Evolutionary conservation across 2,888 invertebrate species (phyloP), one percentile per base, ranked within the genome.

Genomic region (Thecocarcelia acutangulata): DNA sequence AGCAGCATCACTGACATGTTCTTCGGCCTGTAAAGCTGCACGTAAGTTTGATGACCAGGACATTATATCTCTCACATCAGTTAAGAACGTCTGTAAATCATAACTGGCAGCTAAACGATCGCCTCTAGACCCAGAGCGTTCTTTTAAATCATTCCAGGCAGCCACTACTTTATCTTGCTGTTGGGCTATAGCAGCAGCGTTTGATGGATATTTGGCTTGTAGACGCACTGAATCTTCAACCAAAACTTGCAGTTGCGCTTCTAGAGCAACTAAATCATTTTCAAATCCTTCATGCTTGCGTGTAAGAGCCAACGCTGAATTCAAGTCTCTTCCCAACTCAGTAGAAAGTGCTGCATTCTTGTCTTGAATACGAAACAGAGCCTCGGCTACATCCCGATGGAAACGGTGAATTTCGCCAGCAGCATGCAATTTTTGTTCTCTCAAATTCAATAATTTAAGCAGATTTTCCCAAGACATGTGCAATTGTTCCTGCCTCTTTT

Each of bases 341-440:
- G 94, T 94, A 0, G 96, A 96, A 50, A 99, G 93, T 3, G 95
- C 95, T 0, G 96, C 95, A 83, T 96, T 94, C 88, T 98, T 97
- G 89, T 97, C 98, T 84, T 96, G 96, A 48, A 97, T 97, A 24
- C 98, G 93, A 48, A 96, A 95, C 9, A 97, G 91, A 1, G 97
- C 96, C 88, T 98, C 98, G 21, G 96, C 96, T 1, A 96, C 97
- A 91, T 98, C 98, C 69, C 98, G 94, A 91, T 99, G 98, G 93
- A 98, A 99, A 72, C 98, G 94, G 91, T 99, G 99, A 84, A 99
- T 97, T 92, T 98, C 98, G 11, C 97, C 98, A 1, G 99, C 99
- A 0, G 97, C 98, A 88, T 95, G 94, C 46, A 99, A 92, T 50
- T 97, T 95, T 82, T 95, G 94, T 84, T 97, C 97, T 13, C 98